phyloP scores from a whole-genome alignment of 1,140 invertebrate species.

The Philopotamus ludificatus region DNA sequence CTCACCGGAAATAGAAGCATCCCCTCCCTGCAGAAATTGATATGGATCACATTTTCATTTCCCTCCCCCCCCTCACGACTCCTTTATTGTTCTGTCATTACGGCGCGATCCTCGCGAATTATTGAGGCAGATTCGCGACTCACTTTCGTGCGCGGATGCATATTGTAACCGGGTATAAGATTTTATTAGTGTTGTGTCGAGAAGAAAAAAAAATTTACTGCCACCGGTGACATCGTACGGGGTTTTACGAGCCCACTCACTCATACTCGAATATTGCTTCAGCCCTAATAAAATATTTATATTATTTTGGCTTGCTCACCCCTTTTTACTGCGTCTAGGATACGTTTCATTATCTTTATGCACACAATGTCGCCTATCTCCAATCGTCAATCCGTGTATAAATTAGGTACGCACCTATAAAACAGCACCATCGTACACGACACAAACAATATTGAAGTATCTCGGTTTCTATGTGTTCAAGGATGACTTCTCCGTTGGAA shows the following conservation, averaged over 20 bases:
- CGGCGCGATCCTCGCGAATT: no score
- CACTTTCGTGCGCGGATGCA: slow-evolving; percentile 6
- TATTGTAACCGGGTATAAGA: slow-evolving; percentile 23
- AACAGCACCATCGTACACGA: no score
- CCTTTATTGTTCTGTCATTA: no score
- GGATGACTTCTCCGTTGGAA: no score
- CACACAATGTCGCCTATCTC: not conserved
- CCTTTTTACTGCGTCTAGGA: not conserved
- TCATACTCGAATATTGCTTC: slow-evolving; percentile 24
- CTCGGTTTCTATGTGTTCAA: no score
- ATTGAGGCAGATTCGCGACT: no score
- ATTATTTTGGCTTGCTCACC: slow-evolving; percentile 11
- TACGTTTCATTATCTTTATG: slow-evolving; percentile 12
- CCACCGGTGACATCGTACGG: slow-evolving; percentile 21
- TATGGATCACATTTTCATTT: no score
- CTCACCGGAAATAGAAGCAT: no score
- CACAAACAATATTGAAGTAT: no score
- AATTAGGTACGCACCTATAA: not conserved
- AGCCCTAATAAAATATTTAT: slow-evolving; percentile 30
- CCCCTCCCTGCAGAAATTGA: no score
- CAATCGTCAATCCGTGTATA: not conserved
- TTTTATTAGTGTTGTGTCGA: slow-evolving; percentile 28
- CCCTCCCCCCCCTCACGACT: no score
- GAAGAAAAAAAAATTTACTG: slow-evolving; percentile 25
- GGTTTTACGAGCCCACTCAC: slow-evolving; percentile 22